phyloP scores from a whole-genome alignment of 2,797 vertebrate genomes.

The Lepidocolaptes lacrymiger region DNA sequence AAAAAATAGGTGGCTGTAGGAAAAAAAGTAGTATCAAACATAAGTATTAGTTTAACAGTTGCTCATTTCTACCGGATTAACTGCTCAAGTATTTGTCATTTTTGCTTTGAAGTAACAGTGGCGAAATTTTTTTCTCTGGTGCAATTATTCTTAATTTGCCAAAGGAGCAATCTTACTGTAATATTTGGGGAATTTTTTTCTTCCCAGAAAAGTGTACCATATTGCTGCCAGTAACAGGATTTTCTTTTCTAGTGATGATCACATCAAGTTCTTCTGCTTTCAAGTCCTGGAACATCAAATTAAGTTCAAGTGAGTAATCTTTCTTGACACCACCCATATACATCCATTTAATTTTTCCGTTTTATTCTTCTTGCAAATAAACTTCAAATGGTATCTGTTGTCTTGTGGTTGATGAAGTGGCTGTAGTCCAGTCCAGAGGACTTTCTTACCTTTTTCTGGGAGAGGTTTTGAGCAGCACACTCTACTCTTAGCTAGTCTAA shows the following conservation, averaged over 20 bases:
- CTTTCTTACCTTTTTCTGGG: not conserved
- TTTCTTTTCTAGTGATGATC: constrained; percentile 87
- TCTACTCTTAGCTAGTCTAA: not conserved
- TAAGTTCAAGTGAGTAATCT: constrained; percentile 89
- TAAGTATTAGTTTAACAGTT: not conserved
- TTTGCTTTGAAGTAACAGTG: not conserved
- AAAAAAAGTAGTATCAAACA: not conserved
- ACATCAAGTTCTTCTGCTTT: constrained; percentile 99
- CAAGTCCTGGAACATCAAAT: constrained; percentile 98
- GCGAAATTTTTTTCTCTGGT: not conserved
- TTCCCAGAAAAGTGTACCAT: not conserved
- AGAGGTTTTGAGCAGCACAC: not conserved
- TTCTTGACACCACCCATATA: not conserved
- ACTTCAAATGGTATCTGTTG: not conserved
- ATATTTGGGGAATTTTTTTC: not conserved
- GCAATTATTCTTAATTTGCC: not conserved
- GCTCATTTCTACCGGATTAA: not conserved
- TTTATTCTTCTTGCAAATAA: not conserved
- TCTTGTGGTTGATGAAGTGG: not conserved
- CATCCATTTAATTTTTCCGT: not conserved
- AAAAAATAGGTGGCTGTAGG: not conserved
- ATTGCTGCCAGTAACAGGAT: not conserved
- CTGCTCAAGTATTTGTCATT: not conserved
- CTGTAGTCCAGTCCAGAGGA: not conserved
- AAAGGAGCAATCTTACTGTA: not conserved